phyloP scores from a whole-genome alignment of 2,113 vertebrate genomes.

The Rhinopomastus cyanomelas region DNA sequence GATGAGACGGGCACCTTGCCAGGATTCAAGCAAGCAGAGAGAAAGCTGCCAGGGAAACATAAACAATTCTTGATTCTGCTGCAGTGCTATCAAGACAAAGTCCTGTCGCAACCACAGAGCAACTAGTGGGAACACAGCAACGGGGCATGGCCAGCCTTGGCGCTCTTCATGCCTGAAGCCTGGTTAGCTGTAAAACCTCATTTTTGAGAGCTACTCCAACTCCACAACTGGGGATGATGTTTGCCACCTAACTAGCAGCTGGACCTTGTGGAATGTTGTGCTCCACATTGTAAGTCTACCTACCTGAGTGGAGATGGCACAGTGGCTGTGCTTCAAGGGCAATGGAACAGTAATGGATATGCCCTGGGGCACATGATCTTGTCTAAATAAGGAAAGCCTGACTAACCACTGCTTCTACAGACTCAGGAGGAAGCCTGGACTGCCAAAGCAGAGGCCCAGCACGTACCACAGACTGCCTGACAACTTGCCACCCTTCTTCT shows the following conservation, averaged over 20 bases:
- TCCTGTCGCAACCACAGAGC: background rate
- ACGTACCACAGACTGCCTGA: background rate
- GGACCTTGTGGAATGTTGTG: background rate
- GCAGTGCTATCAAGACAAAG: background rate
- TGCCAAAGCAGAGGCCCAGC: background rate
- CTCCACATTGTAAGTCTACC: background rate
- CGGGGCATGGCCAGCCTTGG: fast-evolving
- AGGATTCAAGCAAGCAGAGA: background rate
- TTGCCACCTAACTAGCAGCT: background rate
- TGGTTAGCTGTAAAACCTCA: background rate
- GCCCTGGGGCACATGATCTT: background rate
- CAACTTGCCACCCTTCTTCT: background rate
- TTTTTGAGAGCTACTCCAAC: background rate
- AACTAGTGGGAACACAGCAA: fast-evolving
- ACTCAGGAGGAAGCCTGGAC: background rate
- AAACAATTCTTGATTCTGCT: background rate
- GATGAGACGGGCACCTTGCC: background rate
- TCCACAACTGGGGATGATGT: background rate
- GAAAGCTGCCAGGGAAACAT: background rate
- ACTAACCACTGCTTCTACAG: background rate
- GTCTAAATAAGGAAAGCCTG: background rate
- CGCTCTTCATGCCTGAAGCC: background rate
- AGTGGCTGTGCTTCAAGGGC: background rate
- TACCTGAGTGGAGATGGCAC: background rate
- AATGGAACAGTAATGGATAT: background rate